These are phyloP conservation scores for Papilio helenus DNA, from an alignment of 1,140 invertebrate genomes.

Conservation along the genomic window DNA sequence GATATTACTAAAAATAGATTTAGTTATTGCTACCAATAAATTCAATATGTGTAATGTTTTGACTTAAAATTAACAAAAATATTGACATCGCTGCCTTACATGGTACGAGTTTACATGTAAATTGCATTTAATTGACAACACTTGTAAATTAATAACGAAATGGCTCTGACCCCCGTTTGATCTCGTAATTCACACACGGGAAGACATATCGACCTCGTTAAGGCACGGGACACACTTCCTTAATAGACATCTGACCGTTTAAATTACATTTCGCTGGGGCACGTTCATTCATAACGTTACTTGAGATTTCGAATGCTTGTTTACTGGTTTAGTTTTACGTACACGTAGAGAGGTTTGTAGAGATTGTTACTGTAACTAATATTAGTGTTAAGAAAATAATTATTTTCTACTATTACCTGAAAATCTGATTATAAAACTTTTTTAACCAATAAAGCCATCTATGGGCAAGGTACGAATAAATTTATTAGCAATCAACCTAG, in stretches of 20 bases:
- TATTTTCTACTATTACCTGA: too few species aligned
- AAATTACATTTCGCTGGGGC: constrained; percentile 46
- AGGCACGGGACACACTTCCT: constrained; percentile 60
- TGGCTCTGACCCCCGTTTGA: constrained; percentile 70
- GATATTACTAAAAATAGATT: background rate
- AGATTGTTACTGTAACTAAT: background rate
- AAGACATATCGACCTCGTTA: constrained; percentile 75
- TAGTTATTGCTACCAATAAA: background rate
- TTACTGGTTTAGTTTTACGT: background rate
- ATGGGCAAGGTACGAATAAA: too few species aligned
- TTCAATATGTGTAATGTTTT: background rate
- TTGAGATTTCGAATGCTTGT: constrained; percentile 8
- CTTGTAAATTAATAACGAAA: constrained; percentile 78
- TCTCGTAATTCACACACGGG: constrained; percentile 69
- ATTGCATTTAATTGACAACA: constrained; percentile 73
- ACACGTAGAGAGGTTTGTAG: background rate
- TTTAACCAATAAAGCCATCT: too few species aligned
- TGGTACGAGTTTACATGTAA: constrained; percentile 44
- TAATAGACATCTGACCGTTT: constrained; percentile 64
- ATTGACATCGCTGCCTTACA: background rate
- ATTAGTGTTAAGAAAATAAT: too few species aligned
- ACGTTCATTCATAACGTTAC: constrained; percentile 37
- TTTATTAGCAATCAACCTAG: too few species aligned
- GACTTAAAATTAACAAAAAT: background rate
- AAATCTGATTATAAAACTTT: too few species aligned